Conservation (phyloP, 37 sponge, comb jelly and placozoan species). For the Chondrosia reniformis region DNA sequence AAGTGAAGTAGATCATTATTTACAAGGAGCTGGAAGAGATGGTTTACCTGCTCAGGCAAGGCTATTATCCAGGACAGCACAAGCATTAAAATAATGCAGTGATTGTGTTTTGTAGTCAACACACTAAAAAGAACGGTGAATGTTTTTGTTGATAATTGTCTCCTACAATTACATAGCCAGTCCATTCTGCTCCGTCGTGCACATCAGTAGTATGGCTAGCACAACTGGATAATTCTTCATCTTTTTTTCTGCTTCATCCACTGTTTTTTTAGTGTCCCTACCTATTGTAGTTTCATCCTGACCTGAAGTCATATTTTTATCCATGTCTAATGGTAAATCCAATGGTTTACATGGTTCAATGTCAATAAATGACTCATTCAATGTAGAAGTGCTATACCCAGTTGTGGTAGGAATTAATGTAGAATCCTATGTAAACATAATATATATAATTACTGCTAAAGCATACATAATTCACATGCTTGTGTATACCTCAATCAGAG, state of each 20-base stretch:
- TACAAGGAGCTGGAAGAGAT: neutral
- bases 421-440: neutral
- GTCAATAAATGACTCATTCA: neutral
- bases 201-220: neutral
- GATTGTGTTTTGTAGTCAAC: slow-evolving; percentile 1
- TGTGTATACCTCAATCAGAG: neutral
- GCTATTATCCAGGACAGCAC: neutral
- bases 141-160: slow-evolving; percentile 3
- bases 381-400: neutral
- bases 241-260: neutral
- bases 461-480: neutral
- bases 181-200: neutral
- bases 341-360: neutral
- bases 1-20: no score
- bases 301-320: neutral
- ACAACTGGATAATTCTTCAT: neutral
- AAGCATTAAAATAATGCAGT: neutral
- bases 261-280: neutral
- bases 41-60: neutral
- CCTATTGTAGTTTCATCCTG: neutral
- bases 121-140: neutral
- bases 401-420: neutral
- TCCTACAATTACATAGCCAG: neutral
- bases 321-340: neutral
- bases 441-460: neutral